Evolutionary conservation across 1,140 invertebrate genomes (phyloP).

Genomic region (Ostrea edulis): DNA sequence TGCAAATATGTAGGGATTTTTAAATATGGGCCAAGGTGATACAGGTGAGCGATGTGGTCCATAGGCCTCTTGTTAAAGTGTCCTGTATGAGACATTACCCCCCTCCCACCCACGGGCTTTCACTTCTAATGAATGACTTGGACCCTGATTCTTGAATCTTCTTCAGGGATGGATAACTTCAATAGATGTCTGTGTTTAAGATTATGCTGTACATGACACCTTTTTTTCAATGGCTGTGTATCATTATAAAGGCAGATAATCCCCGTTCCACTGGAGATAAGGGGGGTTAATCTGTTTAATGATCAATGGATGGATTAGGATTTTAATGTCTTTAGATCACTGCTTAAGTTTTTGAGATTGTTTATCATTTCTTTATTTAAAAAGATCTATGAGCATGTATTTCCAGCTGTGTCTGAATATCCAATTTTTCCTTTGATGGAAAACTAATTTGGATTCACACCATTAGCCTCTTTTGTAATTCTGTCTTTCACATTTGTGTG

Average conservation of each 20-base stretch:
- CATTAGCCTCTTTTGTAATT: background rate
- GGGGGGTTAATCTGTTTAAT: background rate
- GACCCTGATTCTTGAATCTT: background rate
- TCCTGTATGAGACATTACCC: no score
- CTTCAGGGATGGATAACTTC: conserved; percentile 4
- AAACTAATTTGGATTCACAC: background rate
- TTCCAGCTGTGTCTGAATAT: background rate
- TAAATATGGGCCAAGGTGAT: no score
- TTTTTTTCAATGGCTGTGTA: background rate
- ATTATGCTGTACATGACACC: background rate
- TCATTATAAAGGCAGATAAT: conserved; percentile 19
- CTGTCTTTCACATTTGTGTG: background rate
- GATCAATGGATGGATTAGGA: background rate
- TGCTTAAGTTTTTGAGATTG: background rate
- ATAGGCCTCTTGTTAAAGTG: no score
- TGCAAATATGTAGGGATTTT: no score
- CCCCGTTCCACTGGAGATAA: background rate
- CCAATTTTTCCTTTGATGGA: background rate
- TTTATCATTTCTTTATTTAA: background rate
- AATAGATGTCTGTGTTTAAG: background rate
- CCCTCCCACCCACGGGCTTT: background rate
- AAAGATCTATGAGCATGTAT: background rate
- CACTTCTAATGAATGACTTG: background rate
- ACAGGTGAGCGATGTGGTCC: no score
- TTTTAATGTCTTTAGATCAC: conserved; percentile 2